These are phyloP conservation scores for Drosophila miranda DNA, from an alignment of 1,140 invertebrate genomes.

Conservation along the genomic window DNA sequence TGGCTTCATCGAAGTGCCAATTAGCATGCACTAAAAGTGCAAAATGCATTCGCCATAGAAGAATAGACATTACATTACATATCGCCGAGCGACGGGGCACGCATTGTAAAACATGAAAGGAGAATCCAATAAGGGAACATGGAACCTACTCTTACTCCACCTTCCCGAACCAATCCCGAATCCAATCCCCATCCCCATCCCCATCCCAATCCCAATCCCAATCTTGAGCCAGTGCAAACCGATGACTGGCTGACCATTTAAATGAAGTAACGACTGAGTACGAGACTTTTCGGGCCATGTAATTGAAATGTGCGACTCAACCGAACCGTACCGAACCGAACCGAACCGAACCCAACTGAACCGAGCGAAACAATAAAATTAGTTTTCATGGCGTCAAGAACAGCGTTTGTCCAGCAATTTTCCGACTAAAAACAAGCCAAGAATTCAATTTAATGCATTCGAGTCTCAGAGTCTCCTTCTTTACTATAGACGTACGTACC, in stretches of 20 bases:
- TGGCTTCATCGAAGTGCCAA: conserved; percentile 42
- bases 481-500: not conserved
- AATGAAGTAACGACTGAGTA: conserved; percentile 56
- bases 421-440: conserved; percentile 33
- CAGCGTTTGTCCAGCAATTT: conserved; percentile 51
- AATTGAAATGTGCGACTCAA: conserved; percentile 66
- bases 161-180: too few relatives aligned
- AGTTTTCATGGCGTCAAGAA: conserved; percentile 80
- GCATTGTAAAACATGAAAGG: conserved; percentile 67
- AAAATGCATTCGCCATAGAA: conserved; percentile 60
- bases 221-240: not conserved
- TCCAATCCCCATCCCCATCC: too few relatives aligned
- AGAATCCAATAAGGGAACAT: conserved; percentile 40
- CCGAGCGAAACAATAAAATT: conserved; percentile 74
- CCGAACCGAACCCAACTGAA: conserved; percentile 8
- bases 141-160: conserved; percentile 1
- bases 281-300: conserved; percentile 56
- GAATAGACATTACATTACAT: conserved; percentile 52
- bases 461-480: conserved; percentile 40
- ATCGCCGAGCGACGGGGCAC: conserved; percentile 54
- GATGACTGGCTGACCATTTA: conserved; percentile 59
- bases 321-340: conserved; percentile 18
- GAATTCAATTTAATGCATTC: conserved; percentile 79
- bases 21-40: conserved; percentile 76
- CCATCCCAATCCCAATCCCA: not conserved